These are phyloP conservation scores for Andrena fulva DNA, from an alignment of 2,888 invertebrate species.

Conservation along the genomic window DNA sequence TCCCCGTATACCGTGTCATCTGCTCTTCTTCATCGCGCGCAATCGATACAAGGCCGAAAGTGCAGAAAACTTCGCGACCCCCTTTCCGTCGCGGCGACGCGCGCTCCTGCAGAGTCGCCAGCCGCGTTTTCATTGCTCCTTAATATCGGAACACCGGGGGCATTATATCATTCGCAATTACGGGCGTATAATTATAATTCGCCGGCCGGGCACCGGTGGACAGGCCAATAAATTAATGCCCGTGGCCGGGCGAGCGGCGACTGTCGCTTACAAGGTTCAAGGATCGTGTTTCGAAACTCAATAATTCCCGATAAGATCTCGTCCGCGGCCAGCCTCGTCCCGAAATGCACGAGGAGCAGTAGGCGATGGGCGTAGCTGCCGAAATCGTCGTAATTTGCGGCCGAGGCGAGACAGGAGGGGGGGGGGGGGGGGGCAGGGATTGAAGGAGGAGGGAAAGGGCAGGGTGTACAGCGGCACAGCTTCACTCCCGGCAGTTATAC, in stretches of 20 bases:
- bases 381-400: conserved; percentile 67
- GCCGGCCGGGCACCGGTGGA: conserved; percentile 33
- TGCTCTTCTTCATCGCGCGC: too few species aligned
- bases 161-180: conserved; percentile 59
- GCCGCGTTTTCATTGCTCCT: conserved; percentile 7
- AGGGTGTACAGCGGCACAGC: conserved; percentile 6
- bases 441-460: background rate
- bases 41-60: too few species aligned
- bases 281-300: conserved; percentile 60
- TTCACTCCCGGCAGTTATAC: conserved; percentile 48
- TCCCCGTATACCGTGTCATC: too few species aligned
- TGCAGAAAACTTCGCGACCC: background rate
- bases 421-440: background rate
- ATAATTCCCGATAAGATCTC: conserved; percentile 62
- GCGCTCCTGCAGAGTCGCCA: too few species aligned
- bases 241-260: conserved; percentile 27
- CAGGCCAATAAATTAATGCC: conserved; percentile 52
- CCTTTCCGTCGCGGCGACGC: too few species aligned
- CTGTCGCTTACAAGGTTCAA: conserved; percentile 58
- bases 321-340: conserved; percentile 9
- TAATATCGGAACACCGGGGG: background rate
- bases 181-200: conserved; percentile 60
- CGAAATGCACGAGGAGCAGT: conserved; percentile 18
- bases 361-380: conserved; percentile 58
- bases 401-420: background rate